Evolutionary conservation across 2,888 invertebrate species (phyloP), one percentile per base, ranked within the genome.

Genomic region (Melangyna quadrimaculata): DNA sequence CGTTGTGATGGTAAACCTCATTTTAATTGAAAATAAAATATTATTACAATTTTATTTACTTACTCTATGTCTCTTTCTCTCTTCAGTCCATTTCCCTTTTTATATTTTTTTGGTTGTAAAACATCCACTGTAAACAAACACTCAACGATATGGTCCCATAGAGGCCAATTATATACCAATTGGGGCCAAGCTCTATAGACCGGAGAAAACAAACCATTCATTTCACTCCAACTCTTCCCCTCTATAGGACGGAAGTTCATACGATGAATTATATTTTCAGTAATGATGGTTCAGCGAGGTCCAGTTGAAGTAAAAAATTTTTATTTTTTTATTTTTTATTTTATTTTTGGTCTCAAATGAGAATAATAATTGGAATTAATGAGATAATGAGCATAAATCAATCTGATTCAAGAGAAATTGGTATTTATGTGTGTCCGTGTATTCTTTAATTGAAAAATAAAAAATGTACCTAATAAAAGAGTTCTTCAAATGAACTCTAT

Each of bases 21-120:
- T 81, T 81, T 86, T 86, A 86, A 86, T 86, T 86, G 86, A 86
- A 81, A 86, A 81, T 86, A 81, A 86, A 86, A 86, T 86, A 77
- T 86, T 86, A 86, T 81, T 86, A 81, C 81, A 86, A 78, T 86
- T 81, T 86, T 86, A 86, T 86, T 86, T 86, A 81, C 81, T 86
- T 77, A 65, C 19, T 29, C 48, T 22, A 32, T n/a, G n/a, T n/a
- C n/a, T 35, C 55, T n/a, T 19, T 69, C 61, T 29, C 12, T n/a
- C 19, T 48, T n/a, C 22, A 35, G 9, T 29, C 1, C n/a, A 24
- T 29, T 10, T 45, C 48, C 8, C 19, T 12, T 59, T 61, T 22
- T 22, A 37, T 24, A 3, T 37, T 24, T 29, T 48, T 48, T 32
- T 14, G 14, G 3, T 4, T 8, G 22, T 65, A 65, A 17, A 65